Evolutionary conservation across 2,888 invertebrate species (phyloP).

Genomic region (Oscheius sp.): DNA sequence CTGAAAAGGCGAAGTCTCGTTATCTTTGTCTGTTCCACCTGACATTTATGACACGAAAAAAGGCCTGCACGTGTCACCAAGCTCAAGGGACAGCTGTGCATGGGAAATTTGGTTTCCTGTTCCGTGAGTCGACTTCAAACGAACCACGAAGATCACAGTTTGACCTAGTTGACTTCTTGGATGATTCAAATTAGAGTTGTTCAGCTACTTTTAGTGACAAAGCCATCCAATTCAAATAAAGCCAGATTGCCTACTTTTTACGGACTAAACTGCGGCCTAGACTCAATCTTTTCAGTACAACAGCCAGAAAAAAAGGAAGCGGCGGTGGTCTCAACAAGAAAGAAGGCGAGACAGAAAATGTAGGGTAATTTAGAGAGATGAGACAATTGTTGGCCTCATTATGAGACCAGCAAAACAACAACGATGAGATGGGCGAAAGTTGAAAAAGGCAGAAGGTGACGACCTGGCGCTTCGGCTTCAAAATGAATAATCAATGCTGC

Average conservation of each 20-base stretch:
- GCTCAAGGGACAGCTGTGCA: too few relatives aligned
- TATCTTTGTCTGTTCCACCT: not conserved
- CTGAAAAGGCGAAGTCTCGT: not conserved
- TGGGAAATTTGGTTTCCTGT: too few relatives aligned
- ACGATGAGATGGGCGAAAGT: not conserved
- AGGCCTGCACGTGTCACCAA: too few relatives aligned
- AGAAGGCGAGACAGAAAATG: not conserved
- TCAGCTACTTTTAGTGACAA: not conserved
- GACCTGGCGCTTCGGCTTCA: not conserved
- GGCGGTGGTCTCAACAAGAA: not conserved
- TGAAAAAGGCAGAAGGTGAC: not conserved
- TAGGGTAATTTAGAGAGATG: constrained; percentile 5
- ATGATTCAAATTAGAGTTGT: too few relatives aligned
- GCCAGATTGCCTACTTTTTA: not conserved
- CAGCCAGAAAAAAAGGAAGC: not conserved
- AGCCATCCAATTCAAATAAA: too few relatives aligned
- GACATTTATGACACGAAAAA: not conserved
- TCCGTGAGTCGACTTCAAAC: too few relatives aligned
- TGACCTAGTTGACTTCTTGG: too few relatives aligned
- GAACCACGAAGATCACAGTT: too few relatives aligned
- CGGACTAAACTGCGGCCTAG: not conserved
- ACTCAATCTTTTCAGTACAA: not conserved
- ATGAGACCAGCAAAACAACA: not conserved
- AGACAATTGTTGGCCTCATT: too few relatives aligned
- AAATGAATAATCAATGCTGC: constrained; percentile 30